Base-by-base conservation (phyloP, 2,888 invertebrate species). In the Cephus nigrinus region DNA sequence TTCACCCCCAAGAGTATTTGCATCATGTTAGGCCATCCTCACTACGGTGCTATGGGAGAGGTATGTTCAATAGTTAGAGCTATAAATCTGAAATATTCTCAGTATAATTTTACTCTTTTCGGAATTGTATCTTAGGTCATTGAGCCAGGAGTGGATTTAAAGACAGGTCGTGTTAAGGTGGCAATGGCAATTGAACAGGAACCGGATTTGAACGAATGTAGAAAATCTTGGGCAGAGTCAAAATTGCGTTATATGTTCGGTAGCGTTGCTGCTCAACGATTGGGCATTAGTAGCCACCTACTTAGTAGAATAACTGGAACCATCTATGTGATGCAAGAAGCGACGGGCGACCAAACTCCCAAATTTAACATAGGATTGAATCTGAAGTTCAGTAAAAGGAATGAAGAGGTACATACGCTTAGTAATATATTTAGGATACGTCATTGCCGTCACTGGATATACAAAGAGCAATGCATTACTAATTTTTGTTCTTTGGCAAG, bases 251-350 rank as follows among this genome's bases (percentile, higher is more conserved):
- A 95, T 90, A 92, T 93, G 90, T 90, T 92, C 79, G 93, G 94
- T 1, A 90, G 93, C 86, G 92, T 93, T 84, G 94, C 94, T 34
- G 94, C 95, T 12, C 94, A 94, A 78, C 92, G 93, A 74, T 92
- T 94, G 85, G 94, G 95, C 92, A 93, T 98, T 84, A 94, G 94
- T 55, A 90, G 94, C 0, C 94, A 95, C 84, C 92, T 97, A 85
- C 91, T 99, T 81, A 96, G 97, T 0, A 94, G 98, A 12, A 94
- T 99, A 77, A 98, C 98, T 0, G 98, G 98, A 1, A 94, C 96
- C 0, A 93, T 99, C 75, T 94, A 95, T 81, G 93, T 98, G 1
- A 91, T 94, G 1, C 86, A 88, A 11, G 94, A 94, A 0, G 90
- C 93, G 4, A 92, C 92, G 0, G 93, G 93, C 68, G 91, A 90